A percentile compares a stretch with the other conserved stretches of the same genome.
Conservation (phyloP, 2,888 invertebrate species). For the Meghimatium bilineatum region DNA sequence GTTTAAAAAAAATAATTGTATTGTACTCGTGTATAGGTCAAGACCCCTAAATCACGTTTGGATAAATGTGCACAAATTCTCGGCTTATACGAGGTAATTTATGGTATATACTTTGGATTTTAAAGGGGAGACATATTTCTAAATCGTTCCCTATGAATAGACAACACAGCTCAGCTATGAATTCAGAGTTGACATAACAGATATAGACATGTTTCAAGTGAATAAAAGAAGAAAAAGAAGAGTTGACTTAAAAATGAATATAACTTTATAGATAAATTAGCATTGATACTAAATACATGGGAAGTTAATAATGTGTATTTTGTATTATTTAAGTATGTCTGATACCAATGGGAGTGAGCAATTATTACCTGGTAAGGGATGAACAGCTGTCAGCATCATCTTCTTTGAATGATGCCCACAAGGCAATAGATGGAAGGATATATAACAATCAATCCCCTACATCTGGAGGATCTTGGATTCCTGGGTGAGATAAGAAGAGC, state of each 20-base stretch:
- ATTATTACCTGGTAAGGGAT: conserved; percentile 55
- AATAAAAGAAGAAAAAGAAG: no score
- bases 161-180: no score
- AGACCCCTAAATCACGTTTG: no score
- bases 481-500: conserved; percentile 54
- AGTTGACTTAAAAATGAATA: neutral
- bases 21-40: no score
- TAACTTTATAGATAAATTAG: neutral
- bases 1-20: no score
- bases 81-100: no score
- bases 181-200: no score
- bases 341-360: conserved; percentile 64
- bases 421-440: conserved; percentile 59
- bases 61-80: no score
- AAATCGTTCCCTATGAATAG: no score
- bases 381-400: conserved; percentile 63
- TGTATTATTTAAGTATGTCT: conserved; percentile 58
- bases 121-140: no score
- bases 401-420: conserved; percentile 49
- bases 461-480: conserved; percentile 63
- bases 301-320: neutral
- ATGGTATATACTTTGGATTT: no score
- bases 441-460: conserved; percentile 51
- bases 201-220: no score
- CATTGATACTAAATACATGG: neutral